phyloP scores from a whole-genome alignment of 2,888 invertebrate genomes.

The Ichneumoninae sp. region DNA sequence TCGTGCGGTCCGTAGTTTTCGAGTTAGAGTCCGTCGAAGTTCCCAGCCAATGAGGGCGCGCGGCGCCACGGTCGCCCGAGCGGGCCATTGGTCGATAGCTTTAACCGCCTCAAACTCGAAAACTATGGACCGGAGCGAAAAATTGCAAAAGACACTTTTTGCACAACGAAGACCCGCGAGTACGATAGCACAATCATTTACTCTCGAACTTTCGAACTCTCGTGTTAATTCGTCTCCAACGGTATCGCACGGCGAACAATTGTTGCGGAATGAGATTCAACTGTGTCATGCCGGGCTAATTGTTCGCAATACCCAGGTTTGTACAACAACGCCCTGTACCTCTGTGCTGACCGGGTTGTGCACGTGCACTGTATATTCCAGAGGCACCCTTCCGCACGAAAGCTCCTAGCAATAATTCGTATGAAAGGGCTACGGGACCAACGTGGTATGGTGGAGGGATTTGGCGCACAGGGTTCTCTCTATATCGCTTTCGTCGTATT shows the following conservation, averaged over 20 bases:
- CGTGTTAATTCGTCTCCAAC: not conserved
- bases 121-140: not conserved
- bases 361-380: conserved; percentile 57
- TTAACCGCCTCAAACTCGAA: not conserved
- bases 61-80: not conserved
- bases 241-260: conserved; percentile 5
- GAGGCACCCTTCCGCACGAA: conserved; percentile 69
- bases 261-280: conserved; percentile 48
- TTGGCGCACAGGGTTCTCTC: conserved; percentile 22
- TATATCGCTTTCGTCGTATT: conserved; percentile 57
- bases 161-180: too few species aligned
- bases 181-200: not conserved
- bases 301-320: conserved; percentile 34
- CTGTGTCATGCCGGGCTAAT: conserved; percentile 19
- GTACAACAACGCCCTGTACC: not conserved
- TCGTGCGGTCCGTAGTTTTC: not conserved
- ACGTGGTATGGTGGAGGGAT: conserved; percentile 13
- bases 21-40: not conserved
- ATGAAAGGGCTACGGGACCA: conserved; percentile 60
- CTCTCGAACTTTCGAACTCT: not conserved
- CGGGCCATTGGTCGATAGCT: not conserved
- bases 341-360: conserved; percentile 40
- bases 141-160: not conserved
- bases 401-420: conserved; percentile 69
- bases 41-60: not conserved